These are phyloP conservation scores for Pelecanus crispus DNA, from an alignment of 2,113 vertebrate genomes.

Conservation along the genomic window DNA sequence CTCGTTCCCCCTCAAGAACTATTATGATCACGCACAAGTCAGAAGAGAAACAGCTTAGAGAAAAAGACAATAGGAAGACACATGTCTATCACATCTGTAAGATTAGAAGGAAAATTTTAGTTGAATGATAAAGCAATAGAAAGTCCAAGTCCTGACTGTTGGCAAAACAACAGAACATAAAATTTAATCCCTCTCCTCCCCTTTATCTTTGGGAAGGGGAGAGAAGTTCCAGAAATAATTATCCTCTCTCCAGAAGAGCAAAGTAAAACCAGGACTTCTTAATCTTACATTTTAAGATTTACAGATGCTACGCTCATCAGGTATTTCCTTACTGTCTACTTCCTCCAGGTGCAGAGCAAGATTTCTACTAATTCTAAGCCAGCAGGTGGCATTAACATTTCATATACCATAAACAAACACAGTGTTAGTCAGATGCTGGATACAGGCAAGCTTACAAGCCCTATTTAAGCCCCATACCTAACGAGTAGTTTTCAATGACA, in stretches of 20 bases:
- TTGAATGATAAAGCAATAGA: background rate
- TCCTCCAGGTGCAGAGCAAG: slow-evolving; percentile 11
- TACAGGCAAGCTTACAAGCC: background rate
- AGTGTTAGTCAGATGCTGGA: background rate
- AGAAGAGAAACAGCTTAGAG: background rate
- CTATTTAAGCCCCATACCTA: background rate
- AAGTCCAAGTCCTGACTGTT: background rate
- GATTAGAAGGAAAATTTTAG: background rate
- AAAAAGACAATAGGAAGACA: background rate
- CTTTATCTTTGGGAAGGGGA: background rate
- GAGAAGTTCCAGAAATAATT: background rate
- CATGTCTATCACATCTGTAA: background rate
- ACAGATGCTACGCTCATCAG: background rate
- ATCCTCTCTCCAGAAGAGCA: background rate
- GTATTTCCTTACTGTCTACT: background rate
- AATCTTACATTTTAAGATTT: background rate
- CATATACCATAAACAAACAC: background rate
- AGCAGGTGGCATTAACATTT: background rate
- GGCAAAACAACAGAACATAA: background rate
- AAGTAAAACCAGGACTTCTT: background rate
- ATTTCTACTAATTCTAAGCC: background rate
- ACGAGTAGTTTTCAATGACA: background rate
- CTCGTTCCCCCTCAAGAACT: background rate
- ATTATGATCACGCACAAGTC: background rate
- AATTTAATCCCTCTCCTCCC: background rate